Evolutionary conservation across 2,888 invertebrate genomes (phyloP), one percentile per base, ranked within the genome.

Genomic region (Ochlodes sylvanus): DNA sequence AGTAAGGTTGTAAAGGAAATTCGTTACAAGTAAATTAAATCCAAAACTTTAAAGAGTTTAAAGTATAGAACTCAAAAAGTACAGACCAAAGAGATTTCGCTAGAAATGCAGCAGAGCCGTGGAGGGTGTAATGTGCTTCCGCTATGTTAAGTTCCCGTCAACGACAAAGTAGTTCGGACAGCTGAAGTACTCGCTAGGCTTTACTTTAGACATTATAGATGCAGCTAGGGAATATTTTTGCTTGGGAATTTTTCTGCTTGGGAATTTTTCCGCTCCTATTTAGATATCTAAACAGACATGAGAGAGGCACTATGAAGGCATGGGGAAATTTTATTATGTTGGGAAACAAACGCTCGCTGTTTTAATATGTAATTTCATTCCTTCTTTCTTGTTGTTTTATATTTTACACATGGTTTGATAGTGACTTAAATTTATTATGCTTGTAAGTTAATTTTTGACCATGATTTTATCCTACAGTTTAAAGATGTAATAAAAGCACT

Each of bases 61-160:
- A 12, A 7, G 12, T n/a, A n/a, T n/a, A n/a, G n/a, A n/a, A n/a
- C n/a, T n/a, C 44, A 44, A 44, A 44, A 44, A 44, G 14, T 42
- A 14, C 15, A 15, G 15, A 47, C 47, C 2, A 5, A 47, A 19
- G 10, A 47, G 17, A 47, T 47, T 47, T 19, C 47, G 10, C 9
- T 10, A 47, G 44, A 44, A 44, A 44, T 44, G 17, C 47, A 47
- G 19, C 19, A 17, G 10, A 47, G 10, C 17, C 47, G 19, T 10
- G 47, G 10, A 44, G 44, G 44, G 4, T 17, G 47, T 47, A 47
- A 47, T 47, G 4, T 62, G 62, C 38, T 62, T 62, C 62, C 52
- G 62, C 44, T 50, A 50, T 61, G 38, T 62, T 52, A 42, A 42
- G 34, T 50, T 41, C n/a, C 52, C 60, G 47, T n/a, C 21, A 19